Conservation (phyloP, 1,140 invertebrate species). For the Megalonaias nervosa region DNA sequence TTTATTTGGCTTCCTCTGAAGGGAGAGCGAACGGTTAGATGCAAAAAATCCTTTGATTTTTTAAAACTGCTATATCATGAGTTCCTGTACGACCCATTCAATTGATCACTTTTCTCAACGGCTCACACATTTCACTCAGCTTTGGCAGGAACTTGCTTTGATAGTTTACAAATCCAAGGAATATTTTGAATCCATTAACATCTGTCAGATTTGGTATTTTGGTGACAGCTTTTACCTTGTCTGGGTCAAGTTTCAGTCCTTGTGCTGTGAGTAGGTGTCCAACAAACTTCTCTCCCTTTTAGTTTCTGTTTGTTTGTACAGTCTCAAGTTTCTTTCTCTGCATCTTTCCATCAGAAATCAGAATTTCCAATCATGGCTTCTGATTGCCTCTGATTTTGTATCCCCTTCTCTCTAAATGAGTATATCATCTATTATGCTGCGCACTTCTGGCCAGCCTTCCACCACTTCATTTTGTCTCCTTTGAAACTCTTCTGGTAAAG, state of each 20-base stretch:
- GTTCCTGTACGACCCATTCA: constrained; percentile 5
- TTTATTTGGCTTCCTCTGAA: too few relatives aligned
- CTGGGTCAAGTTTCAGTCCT: constrained; percentile 7
- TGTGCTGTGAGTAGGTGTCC: constrained; percentile 34
- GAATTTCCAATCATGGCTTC: constrained; percentile 39
- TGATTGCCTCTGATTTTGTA: constrained; percentile 43
- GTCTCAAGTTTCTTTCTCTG: neutral
- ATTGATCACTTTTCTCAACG: constrained; percentile 12
- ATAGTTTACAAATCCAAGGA: constrained; percentile 29
- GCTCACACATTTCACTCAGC: constrained; percentile 8
- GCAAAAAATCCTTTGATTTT: too few relatives aligned
- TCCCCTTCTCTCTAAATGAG: constrained; percentile 53
- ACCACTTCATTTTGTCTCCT: constrained; percentile 51
- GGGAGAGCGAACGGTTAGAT: too few relatives aligned
- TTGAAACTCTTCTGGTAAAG: neutral
- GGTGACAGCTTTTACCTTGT: constrained; percentile 32
- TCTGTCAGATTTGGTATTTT: constrained; percentile 30
- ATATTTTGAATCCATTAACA: neutral
- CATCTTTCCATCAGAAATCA: too few relatives aligned
- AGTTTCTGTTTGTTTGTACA: constrained; percentile 23
- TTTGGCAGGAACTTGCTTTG: constrained; percentile 16
- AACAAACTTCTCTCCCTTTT: constrained; percentile 17
- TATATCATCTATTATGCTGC: constrained; percentile 68
- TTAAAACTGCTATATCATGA: too few relatives aligned
- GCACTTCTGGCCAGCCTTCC: constrained; percentile 56